Conservation (phyloP, 2,113 vertebrate species). For the Pedionomus torquatus region DNA sequence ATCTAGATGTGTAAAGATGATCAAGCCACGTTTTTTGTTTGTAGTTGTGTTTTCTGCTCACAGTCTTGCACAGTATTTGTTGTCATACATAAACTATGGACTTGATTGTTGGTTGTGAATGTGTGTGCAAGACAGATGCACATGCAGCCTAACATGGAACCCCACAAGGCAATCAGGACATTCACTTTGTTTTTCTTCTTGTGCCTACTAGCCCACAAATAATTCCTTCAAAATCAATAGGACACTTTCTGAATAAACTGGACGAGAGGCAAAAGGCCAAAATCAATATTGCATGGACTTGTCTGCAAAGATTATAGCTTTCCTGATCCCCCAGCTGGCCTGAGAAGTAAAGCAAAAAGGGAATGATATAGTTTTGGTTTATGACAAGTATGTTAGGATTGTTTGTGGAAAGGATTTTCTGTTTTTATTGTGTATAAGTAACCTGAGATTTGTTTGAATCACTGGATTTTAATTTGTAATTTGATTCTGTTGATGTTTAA, state of each 20-base stretch:
- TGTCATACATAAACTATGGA: background rate
- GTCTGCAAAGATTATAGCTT: background rate
- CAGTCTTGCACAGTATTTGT: background rate
- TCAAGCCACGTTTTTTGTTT: background rate
- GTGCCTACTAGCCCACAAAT: constrained; percentile 1
- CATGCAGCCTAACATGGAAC: background rate
- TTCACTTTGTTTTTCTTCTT: constrained; percentile 22
- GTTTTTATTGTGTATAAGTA: background rate
- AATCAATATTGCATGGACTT: background rate
- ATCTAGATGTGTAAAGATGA: background rate
- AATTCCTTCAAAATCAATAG: constrained; percentile 53
- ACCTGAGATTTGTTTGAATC: background rate
- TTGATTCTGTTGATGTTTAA: background rate
- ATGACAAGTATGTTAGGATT: background rate
- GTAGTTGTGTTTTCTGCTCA: background rate
- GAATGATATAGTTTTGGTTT: background rate
- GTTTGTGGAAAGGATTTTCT: background rate
- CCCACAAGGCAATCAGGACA: background rate
- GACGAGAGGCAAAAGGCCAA: background rate
- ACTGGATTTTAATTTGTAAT: background rate
- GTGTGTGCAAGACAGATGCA: background rate
- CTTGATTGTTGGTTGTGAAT: background rate
- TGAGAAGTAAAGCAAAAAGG: background rate
- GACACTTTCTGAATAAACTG: constrained; percentile 23
- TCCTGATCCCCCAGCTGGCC: background rate